Conservation (phyloP, 2,888 invertebrate species). For the Odontothrips loti region DNA sequence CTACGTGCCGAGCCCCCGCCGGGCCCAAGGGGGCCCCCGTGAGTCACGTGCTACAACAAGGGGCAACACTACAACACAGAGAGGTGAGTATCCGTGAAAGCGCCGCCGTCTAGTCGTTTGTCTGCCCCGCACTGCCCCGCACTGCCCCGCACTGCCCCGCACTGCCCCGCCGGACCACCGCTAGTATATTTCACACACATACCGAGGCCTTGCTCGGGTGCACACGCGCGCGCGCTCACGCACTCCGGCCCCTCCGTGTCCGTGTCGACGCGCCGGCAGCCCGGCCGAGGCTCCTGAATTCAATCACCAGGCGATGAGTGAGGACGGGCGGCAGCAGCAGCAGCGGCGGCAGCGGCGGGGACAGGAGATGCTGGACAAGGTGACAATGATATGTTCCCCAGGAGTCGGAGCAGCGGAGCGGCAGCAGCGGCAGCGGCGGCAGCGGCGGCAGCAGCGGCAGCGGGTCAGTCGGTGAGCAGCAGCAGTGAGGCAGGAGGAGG, state of each 20-base stretch:
- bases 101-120: background rate
- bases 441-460: background rate
- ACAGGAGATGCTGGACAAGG: background rate
- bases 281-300: background rate
- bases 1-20: background rate
- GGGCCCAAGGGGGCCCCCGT: background rate
- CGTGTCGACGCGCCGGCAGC: background rate
- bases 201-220: no score
- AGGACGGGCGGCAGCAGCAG: background rate
- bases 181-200: background rate
- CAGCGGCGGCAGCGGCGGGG: background rate
- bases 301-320: background rate
- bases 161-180: background rate
- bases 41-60: conserved; percentile 7
- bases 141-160: background rate
- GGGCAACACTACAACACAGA: background rate
- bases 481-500: no score
- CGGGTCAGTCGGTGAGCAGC: background rate
- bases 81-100: conserved; percentile 20
- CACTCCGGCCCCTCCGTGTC: background rate
- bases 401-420: no score
- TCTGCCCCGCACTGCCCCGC: background rate
- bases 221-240: no score
- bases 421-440: background rate
- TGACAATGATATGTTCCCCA: background rate